Percentiles rank a stretch among this genome's conserved stretches.
Evolutionary conservation across 2,113 vertebrate genomes (phyloP).

Genomic region (Rafetus swinhoei): DNA sequence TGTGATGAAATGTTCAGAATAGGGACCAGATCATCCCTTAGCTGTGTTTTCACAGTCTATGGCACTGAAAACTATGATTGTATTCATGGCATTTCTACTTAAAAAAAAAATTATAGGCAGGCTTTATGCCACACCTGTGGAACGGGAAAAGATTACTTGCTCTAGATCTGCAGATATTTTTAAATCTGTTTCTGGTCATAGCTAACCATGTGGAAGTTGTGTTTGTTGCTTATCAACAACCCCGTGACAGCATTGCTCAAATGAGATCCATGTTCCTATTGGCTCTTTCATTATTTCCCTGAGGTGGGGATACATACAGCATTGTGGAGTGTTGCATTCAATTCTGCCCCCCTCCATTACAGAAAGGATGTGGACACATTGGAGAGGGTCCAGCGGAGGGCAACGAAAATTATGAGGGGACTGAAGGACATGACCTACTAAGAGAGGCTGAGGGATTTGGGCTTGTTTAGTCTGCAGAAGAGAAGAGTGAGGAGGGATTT

Average conservation of each 20-base stretch:
- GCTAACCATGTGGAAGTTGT: background rate
- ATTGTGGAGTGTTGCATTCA: background rate
- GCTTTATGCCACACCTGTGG: background rate
- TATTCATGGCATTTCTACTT: background rate
- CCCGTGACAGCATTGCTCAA: background rate
- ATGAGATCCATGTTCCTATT: slow-evolving; percentile 24
- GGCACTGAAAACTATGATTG: background rate
- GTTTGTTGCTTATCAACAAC: background rate
- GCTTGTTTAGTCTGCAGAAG: too few species aligned
- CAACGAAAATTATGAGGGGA: too few species aligned
- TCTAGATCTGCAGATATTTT: background rate
- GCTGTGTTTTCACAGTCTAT: background rate
- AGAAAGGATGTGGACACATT: too few species aligned
- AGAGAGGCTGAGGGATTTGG: too few species aligned
- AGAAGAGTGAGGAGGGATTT: too few species aligned
- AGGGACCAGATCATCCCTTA: background rate
- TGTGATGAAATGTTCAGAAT: background rate
- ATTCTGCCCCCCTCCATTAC: too few species aligned
- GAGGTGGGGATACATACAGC: background rate
- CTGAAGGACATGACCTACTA: too few species aligned
- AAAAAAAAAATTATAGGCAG: background rate
- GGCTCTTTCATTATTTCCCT: rapidly evolving
- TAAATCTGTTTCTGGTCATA: background rate
- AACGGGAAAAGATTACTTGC: background rate
- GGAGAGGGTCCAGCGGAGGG: too few species aligned